These are phyloP conservation scores for Laterallus jamaicensis DNA, from an alignment of 2,113 vertebrate genomes.

Conservation along the genomic window DNA sequence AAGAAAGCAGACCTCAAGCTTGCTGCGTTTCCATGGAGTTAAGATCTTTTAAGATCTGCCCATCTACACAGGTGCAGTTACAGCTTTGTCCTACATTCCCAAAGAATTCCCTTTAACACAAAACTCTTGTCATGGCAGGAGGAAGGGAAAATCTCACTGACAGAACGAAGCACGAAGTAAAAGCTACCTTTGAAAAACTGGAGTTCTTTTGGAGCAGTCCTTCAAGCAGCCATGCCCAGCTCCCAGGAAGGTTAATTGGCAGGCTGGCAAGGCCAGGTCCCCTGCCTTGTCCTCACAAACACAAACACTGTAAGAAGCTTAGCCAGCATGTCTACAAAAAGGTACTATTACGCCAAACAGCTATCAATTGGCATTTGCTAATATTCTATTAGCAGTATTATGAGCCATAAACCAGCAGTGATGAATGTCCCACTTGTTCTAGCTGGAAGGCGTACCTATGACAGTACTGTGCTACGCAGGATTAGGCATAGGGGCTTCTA, in stretches of 20 bases:
- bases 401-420: not conserved
- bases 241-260: not conserved
- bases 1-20: not conserved
- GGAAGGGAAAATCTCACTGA: not conserved
- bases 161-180: not conserved
- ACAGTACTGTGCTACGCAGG: not conserved
- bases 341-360: not conserved
- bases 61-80: rapidly evolving
- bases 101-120: not conserved
- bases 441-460: not conserved
- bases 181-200: not conserved
- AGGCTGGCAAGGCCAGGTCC: not conserved
- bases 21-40: not conserved
- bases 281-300: not conserved
- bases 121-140: not conserved
- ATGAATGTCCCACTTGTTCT: not conserved
- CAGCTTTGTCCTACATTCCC: not conserved
- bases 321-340: not conserved
- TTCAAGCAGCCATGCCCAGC: not conserved
- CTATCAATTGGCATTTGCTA: not conserved
- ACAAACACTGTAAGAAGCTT: not conserved
- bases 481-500: not conserved
- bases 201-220: not conserved
- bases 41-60: not conserved
- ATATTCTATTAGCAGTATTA: not conserved